Percentiles rank a stretch among this genome's conserved stretches.
Evolutionary conservation across 2,888 invertebrate genomes (phyloP).

Genomic region (Coleophora flavipennella): DNA sequence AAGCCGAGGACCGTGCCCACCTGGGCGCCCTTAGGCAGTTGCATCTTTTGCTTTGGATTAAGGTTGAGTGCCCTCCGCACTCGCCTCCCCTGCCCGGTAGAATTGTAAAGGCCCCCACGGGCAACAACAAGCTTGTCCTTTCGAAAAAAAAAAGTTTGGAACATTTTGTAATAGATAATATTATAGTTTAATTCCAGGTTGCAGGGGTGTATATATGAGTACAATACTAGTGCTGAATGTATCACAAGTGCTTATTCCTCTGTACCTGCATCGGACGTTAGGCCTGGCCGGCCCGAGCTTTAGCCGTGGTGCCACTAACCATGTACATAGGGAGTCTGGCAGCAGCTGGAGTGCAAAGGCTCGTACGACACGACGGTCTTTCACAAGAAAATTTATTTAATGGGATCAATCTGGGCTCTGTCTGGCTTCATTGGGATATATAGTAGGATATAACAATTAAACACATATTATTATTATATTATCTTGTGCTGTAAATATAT

Average conservation of each 20-base stretch:
- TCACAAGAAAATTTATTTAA: slow-evolving; percentile 79
- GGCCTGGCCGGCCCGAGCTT: slow-evolving; percentile 79
- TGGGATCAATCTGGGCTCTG: slow-evolving; percentile 78
- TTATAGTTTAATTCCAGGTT: slow-evolving; percentile 77
- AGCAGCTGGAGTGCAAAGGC: slow-evolving; percentile 72
- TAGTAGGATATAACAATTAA: too few relatives aligned
- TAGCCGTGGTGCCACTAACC: slow-evolving; percentile 86
- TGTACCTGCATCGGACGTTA: slow-evolving; percentile 86
- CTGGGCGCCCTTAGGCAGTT: too few relatives aligned
- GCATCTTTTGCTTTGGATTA: too few relatives aligned
- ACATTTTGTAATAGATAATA: too few relatives aligned
- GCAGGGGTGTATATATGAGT: slow-evolving; percentile 88
- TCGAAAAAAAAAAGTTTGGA: too few relatives aligned
- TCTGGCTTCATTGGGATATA: slow-evolving; percentile 80
- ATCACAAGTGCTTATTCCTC: slow-evolving; percentile 87
- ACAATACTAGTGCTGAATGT: slow-evolving; percentile 90
- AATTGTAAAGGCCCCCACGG: too few relatives aligned
- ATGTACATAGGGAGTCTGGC: slow-evolving; percentile 87
- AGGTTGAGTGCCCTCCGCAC: too few relatives aligned
- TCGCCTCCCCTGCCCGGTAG: too few relatives aligned
- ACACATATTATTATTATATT: too few relatives aligned
- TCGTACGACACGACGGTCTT: slow-evolving; percentile 78
- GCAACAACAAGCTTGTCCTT: too few relatives aligned
- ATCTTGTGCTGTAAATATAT: too few relatives aligned
- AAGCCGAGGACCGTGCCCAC: too few relatives aligned